Evolutionary conservation across 2,797 vertebrate genomes (phyloP).

Genomic region (Simalia tracyae): DNA sequence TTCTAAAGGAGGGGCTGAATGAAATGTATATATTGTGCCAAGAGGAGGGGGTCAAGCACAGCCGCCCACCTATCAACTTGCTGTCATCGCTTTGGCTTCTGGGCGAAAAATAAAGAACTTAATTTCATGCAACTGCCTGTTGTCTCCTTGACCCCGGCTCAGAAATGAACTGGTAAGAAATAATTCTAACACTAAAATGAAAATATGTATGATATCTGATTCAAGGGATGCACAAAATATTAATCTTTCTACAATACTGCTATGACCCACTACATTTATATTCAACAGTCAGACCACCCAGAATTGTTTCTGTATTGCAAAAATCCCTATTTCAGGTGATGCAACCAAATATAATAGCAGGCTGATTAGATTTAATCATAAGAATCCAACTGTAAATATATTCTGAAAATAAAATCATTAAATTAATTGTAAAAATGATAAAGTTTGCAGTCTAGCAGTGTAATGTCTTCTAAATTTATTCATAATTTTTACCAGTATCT

Average conservation of each 20-base stretch:
- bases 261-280: not conserved
- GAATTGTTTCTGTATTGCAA: not conserved
- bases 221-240: not conserved
- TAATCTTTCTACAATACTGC: not conserved
- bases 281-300: not conserved
- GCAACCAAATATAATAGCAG: not conserved
- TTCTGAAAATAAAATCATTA: not conserved
- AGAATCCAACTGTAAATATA: not conserved
- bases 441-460: not conserved
- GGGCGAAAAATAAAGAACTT: no score
- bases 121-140: no score
- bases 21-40: no score
- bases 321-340: not conserved
- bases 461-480: not conserved
- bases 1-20: no score
- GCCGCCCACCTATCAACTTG: no score
- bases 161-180: no score
- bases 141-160: no score
- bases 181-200: not conserved
- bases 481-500: not conserved
- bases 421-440: not conserved
- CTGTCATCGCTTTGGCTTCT: no score
- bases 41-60: no score
- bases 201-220: not conserved
- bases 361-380: not conserved